Base-by-base conservation (phyloP, 1,140 invertebrate species). In the honey bee (Apis mellifera) region DNA sequence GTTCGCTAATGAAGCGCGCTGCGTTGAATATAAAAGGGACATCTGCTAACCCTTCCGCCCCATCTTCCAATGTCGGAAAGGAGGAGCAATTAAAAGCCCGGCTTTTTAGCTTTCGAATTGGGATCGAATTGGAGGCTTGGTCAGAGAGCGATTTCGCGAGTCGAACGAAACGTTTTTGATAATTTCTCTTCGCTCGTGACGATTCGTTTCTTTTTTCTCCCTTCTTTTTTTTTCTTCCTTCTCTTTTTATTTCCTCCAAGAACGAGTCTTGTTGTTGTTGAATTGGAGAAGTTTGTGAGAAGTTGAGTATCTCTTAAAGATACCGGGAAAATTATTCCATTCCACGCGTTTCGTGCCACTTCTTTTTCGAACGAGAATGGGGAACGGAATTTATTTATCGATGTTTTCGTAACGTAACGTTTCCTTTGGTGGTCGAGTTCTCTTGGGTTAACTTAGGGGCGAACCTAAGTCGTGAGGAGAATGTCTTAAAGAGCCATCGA, bases 1-100 rank as follows among this genome's bases (percentile, higher is more conserved):
- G 72, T 78, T 72, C 84, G 73, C 76, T 89, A 90, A 90, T 87
- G 86, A 89, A 90, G 85, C 84, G 78, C 73, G 84, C 88, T 60
- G 66, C 81, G 69, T 76, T 88, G 83, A 89, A 90, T 88, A 87
- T 86, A 87, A 89, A 90, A 87, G 78, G 70, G 65, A 11, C 21
- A 2, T 19, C 42, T 12, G 13, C 4, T 19, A 9, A 48, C 5
- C 19, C n/a, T 52, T 57, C 32, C 57, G 50, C 5, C n/a, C 54
- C 15, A 4, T 78, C 70, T 69, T 72, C n/a, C 72, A 26, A 26
- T 69, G 23, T 54, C 54, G 57, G 57, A 83, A 86, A 83, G 78
- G 50, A 75, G 19, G 55, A 55, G 70, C 85, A 86, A 77, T 78
- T 82, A 86, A 52, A 52, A 8, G 70, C 13, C 13, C 1, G n/a